These are phyloP conservation scores for Nemotelus pantherinus DNA, from an alignment of 2,888 invertebrate genomes.

Conservation along the genomic window DNA sequence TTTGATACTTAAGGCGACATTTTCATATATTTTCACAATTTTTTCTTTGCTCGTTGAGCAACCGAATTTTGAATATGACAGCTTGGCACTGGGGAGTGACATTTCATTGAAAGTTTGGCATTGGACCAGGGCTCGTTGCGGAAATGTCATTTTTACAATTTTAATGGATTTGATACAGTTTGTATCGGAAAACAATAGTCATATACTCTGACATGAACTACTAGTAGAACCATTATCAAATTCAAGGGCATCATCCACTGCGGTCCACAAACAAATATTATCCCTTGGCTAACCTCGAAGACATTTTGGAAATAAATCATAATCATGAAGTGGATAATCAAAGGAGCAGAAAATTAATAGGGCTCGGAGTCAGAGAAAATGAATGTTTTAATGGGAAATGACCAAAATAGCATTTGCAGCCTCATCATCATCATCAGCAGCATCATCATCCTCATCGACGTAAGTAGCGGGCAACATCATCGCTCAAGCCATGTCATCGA, in stretches of 20 bases:
- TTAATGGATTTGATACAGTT: too few relatives aligned
- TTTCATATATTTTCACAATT: conserved; percentile 28
- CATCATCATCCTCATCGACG: too few relatives aligned
- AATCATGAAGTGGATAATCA: conserved; percentile 26
- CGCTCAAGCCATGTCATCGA: conserved; percentile 46
- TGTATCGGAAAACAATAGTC: too few relatives aligned
- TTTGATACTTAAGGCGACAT: conserved; percentile 40
- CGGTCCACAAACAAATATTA: too few relatives aligned
- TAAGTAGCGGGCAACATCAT: conserved; percentile 8
- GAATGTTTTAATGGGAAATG: conserved; percentile 47
- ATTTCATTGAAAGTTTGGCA: background rate
- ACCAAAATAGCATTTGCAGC: conserved; percentile 30
- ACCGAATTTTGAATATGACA: conserved; percentile 41
- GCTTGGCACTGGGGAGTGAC: conserved; percentile 26
- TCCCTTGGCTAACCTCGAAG: too few relatives aligned
- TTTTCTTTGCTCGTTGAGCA: background rate
- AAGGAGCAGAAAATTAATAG: conserved; percentile 48
- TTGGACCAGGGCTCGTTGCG: too few relatives aligned
- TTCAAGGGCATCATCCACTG: too few relatives aligned
- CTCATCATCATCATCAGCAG: background rate
- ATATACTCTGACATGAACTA: too few relatives aligned
- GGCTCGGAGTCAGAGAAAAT: conserved; percentile 27
- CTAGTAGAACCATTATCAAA: too few relatives aligned
- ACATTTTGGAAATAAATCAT: too few relatives aligned
- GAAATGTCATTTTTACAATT: too few relatives aligned